A percentile compares a stretch with the other conserved stretches of the same genome.
Conservation (phyloP, 2,113 vertebrate species). For the Elachura formosa region DNA sequence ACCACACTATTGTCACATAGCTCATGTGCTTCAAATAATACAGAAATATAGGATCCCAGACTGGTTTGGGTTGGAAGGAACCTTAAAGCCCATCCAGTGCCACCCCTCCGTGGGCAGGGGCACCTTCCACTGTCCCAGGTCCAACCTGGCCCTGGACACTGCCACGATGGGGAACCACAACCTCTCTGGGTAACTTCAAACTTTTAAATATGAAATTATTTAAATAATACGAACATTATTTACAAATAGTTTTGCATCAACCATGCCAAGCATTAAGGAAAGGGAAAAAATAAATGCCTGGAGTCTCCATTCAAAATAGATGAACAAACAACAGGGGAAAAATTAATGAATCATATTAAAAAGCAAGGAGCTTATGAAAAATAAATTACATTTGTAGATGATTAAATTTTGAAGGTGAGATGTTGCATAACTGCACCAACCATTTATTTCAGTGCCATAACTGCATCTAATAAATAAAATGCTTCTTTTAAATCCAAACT, state of each 20-base stretch:
- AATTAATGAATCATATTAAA: background rate
- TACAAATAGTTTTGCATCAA: background rate
- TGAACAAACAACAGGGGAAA: background rate
- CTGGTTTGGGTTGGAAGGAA: background rate
- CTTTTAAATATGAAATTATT: background rate
- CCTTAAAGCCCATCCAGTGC: background rate
- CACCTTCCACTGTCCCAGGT: background rate
- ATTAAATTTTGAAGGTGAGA: slow-evolving; percentile 52
- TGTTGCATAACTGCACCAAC: background rate
- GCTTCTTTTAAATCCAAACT: background rate
- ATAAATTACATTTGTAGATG: slow-evolving; percentile 25
- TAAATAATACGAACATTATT: background rate
- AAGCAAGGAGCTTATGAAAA: slow-evolving; percentile 17
- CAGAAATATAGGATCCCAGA: fast-evolving
- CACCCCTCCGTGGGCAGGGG: background rate
- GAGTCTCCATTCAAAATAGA: background rate
- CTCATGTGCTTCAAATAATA: background rate
- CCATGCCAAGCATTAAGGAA: background rate
- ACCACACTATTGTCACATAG: background rate
- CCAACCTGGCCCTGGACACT: background rate
- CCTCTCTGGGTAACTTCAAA: background rate
- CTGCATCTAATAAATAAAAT: slow-evolving; percentile 15
- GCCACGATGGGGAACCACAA: background rate
- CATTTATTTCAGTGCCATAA: slow-evolving; percentile 26
- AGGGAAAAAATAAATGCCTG: background rate